Conservation (phyloP, 2,797 vertebrate species). For the Lacerta bilineata region DNA sequence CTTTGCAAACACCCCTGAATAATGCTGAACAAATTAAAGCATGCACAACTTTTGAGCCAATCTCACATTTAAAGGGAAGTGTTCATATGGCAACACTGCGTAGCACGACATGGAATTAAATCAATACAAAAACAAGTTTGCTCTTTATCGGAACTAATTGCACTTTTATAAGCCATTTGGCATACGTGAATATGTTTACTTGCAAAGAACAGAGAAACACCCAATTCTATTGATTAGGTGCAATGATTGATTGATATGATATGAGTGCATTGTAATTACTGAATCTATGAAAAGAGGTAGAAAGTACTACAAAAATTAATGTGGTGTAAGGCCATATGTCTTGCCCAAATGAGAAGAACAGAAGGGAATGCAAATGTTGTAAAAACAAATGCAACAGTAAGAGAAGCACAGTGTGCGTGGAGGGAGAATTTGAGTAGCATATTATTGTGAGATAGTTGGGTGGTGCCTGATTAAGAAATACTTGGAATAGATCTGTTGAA, state of each 20-base stretch:
- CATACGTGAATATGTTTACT: constrained; percentile 54
- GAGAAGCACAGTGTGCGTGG: not conserved
- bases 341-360: not conserved
- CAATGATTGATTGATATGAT: constrained; percentile 50
- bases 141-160: constrained; percentile 55
- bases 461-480: too few relatives aligned
- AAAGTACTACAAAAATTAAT: constrained; percentile 62
- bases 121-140: constrained; percentile 57
- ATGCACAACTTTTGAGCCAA: not conserved
- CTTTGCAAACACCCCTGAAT: not conserved
- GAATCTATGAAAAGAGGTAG: constrained; percentile 58
- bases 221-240: constrained; percentile 54
- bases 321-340: not conserved
- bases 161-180: constrained; percentile 59
- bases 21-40: not conserved
- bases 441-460: too few relatives aligned
- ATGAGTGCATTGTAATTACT: constrained; percentile 56
- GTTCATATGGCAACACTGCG: constrained; percentile 13
- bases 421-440: not conserved
- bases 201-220: constrained; percentile 60
- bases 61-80: constrained; percentile 34
- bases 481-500: too few relatives aligned
- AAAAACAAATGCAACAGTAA: not conserved
- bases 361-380: not conserved
- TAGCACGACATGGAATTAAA: constrained; percentile 38